phyloP scores from a whole-genome alignment of 2,888 invertebrate species.

The Drosophila neotestacea region DNA sequence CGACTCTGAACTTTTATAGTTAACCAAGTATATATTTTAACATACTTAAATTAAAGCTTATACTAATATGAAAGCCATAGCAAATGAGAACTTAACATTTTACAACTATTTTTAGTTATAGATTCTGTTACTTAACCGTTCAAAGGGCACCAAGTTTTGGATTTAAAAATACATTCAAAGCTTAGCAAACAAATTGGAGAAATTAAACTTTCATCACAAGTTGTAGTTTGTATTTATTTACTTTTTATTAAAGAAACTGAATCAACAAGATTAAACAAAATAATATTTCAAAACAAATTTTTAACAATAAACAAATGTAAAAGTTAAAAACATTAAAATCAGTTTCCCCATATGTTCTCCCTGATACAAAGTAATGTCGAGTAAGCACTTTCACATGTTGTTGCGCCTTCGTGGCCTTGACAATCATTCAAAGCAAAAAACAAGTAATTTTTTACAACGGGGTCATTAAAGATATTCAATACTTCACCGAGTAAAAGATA shows the following conservation, averaged over 20 bases:
- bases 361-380: conserved; percentile 16
- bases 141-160: too few species aligned
- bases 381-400: conserved; percentile 7
- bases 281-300: background rate
- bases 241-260: too few species aligned
- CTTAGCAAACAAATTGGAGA: too few species aligned
- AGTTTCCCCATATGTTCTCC: background rate
- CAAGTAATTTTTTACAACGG: background rate
- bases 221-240: background rate
- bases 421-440: background rate
- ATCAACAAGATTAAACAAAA: background rate
- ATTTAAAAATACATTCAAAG: too few species aligned
- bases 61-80: too few species aligned
- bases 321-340: too few species aligned
- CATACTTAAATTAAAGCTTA: background rate
- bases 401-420: background rate
- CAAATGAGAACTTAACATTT: too few species aligned
- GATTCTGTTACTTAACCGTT: too few species aligned
- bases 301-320: background rate
- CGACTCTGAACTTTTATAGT: background rate
- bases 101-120: too few species aligned
- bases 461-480: background rate
- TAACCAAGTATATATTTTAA: background rate
- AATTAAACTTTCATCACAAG: background rate
- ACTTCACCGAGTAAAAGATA: background rate